Evolutionary conservation across 2,888 invertebrate species (phyloP), one percentile per base, ranked within the genome.

Genomic region (Oxytorus armatus): DNA sequence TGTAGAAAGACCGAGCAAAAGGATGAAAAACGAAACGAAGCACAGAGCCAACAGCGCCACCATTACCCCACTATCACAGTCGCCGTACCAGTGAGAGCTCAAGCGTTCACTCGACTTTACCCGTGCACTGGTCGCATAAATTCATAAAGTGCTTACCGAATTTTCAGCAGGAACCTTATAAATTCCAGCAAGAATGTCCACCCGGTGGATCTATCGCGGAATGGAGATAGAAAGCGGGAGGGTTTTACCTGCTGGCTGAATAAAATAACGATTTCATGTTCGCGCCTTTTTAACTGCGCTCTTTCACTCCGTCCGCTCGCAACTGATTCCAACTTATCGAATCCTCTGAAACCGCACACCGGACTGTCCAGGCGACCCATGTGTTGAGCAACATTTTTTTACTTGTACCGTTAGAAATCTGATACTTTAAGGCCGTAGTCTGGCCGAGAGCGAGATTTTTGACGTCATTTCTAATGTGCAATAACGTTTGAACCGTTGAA

Each of bases 81-180:
- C 59, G 49, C 4, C 63, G 29, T 55, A 55, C 33, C 36, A 65
- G 44, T n/a, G 55, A 47, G 44, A 69, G 74, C 74, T 55, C 66
- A 68, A 73, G 66, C 61, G 51, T 29, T 68, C 33, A 16, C 33
- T 74, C 79, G 61, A 74, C 79, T 74, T 79, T 75, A 47, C 77
- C 55, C 63, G 55, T 65, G 55, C 55, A 47, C 44, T 29, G 49
- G 18, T 47, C 49, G 63, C 74, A 79, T 79, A 75, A 79, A 79
- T 79, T 69, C 57, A 65, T 63, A 69, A 74, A 79, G 79, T 74
- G 69, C 68, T 74, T 47, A 63, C 74, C 23, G 78, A 69, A 79
- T 68, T 79, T 79, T 69, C 69, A 63, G 14, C 63, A 44, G 69
- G 69, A 74, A 74, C 63, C 78, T 79, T 79, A 79, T 79, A 74